Evolutionary conservation across 2,797 vertebrate species (phyloP), one percentile per base, ranked within the genome.

Genomic region (Gobionotothen gibberifrons): DNA sequence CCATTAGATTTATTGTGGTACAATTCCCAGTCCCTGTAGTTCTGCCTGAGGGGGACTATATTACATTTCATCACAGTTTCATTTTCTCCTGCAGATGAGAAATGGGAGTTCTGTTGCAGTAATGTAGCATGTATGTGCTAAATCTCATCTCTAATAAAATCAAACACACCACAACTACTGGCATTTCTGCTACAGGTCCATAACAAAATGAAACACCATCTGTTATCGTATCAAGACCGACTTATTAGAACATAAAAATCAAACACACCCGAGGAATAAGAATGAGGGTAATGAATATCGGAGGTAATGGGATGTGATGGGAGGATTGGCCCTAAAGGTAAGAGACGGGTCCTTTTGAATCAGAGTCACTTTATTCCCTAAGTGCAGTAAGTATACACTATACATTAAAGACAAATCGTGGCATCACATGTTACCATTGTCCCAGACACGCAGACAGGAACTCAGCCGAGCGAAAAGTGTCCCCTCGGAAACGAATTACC

Each of bases 1-100:
- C 96, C 96, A 98, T 98, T 97, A 97, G 96, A 98, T 98, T 97
- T 98, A 98, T 98, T 97, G 97, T 96, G 96, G 95, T 95, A 96
- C 96, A 96, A 97, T 97, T 96, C 97, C 96, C 96, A 97, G 96
- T 97, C 95, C 96, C 96, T 96, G 94, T 95, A 95, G 96, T 97
- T 96, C 96, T 95, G 97, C 96, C 96, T 95, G 96, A 96, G 96
- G 97, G 96, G 95, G 96, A 96, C 96, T 97, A 97, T 97, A 99
- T 98, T 98, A 98, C 96, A 98, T 98, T 98, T 99, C 97, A 98
- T 98, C 97, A 97, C 96, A 96, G 96, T 98, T 98, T 99, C 97
- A 98, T 99, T 98, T 98, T 97, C 96, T 98, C 94, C 95, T 93
- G 95, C 96, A 97, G 96, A 97, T 97, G 97, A 98, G 96, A 96